These are phyloP conservation scores for Plebejus argus DNA, from an alignment of 2,888 invertebrate genomes.

Conservation along the genomic window DNA sequence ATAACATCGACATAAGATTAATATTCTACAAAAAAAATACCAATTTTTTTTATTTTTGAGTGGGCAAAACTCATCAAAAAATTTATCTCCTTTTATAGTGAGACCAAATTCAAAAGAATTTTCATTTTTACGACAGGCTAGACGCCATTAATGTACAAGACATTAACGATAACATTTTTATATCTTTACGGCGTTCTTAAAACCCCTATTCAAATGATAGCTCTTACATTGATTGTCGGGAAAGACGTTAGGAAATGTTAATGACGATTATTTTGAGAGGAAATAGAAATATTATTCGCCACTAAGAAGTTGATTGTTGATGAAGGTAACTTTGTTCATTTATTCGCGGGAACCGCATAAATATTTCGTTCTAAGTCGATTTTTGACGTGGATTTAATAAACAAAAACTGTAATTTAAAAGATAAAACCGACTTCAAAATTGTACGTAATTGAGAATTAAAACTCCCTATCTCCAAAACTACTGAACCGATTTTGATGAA, in stretches of 20 bases:
- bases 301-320: too few relatives aligned
- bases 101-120: conserved; percentile 50
- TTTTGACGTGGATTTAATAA: too few relatives aligned
- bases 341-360: too few relatives aligned
- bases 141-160: conserved; percentile 53
- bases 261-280: neutral
- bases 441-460: too few relatives aligned
- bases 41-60: neutral
- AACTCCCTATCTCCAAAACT: too few relatives aligned
- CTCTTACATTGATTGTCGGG: neutral
- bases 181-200: conserved; percentile 41
- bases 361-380: too few relatives aligned
- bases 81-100: conserved; percentile 38
- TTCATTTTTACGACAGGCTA: conserved; percentile 51
- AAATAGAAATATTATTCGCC: neutral
- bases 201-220: neutral
- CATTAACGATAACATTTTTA: conserved; percentile 58
- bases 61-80: neutral
- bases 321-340: too few relatives aligned
- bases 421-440: too few relatives aligned
- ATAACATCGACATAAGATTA: too few relatives aligned
- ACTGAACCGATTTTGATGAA: too few relatives aligned
- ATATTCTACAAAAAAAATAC: too few relatives aligned
- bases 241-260: neutral
- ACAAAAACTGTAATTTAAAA: too few relatives aligned